Percentiles rank a stretch among this genome's conserved stretches.
Conservation (phyloP, 2,797 vertebrate species). For the Schizothorax lantsangensis region DNA sequence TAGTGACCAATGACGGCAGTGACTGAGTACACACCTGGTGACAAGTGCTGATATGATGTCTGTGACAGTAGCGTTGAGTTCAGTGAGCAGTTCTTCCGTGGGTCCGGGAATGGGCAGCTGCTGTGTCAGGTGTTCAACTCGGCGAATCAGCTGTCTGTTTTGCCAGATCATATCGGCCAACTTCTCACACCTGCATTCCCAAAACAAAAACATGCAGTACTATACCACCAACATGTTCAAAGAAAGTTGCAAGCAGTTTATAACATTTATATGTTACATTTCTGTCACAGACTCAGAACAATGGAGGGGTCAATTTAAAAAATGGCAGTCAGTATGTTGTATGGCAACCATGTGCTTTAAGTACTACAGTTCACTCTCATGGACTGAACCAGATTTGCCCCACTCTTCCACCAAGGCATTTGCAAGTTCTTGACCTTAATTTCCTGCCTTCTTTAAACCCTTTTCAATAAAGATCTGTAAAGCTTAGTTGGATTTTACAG, state of each 20-base stretch:
- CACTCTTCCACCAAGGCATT: too few relatives aligned
- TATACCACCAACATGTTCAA: background rate
- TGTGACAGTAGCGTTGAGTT: slow-evolving; percentile 89
- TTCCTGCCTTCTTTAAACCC: too few relatives aligned
- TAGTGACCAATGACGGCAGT: background rate
- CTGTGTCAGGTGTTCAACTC: slow-evolving; percentile 91
- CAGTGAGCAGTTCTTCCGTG: slow-evolving; percentile 88
- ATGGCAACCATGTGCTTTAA: too few relatives aligned
- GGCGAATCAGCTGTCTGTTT: slow-evolving; percentile 91
- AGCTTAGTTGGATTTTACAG: too few relatives aligned
- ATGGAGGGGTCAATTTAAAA: too few relatives aligned
- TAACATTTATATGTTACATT: background rate
- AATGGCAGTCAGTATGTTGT: too few relatives aligned
- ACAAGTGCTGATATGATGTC: slow-evolving; percentile 95
- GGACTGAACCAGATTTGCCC: too few relatives aligned
- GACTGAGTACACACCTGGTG: slow-evolving; percentile 80
- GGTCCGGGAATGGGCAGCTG: slow-evolving; percentile 92
- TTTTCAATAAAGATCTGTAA: too few relatives aligned
- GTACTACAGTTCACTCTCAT: too few relatives aligned
- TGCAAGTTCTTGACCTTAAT: too few relatives aligned
- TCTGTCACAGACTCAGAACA: background rate
- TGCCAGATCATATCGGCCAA: slow-evolving; percentile 92
- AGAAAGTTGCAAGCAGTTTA: background rate
- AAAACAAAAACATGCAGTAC: background rate
- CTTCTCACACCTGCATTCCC: slow-evolving; percentile 88